Evolutionary conservation across 2,113 vertebrate genomes (phyloP).

Genomic region (Sakesphorus luctuosus): DNA sequence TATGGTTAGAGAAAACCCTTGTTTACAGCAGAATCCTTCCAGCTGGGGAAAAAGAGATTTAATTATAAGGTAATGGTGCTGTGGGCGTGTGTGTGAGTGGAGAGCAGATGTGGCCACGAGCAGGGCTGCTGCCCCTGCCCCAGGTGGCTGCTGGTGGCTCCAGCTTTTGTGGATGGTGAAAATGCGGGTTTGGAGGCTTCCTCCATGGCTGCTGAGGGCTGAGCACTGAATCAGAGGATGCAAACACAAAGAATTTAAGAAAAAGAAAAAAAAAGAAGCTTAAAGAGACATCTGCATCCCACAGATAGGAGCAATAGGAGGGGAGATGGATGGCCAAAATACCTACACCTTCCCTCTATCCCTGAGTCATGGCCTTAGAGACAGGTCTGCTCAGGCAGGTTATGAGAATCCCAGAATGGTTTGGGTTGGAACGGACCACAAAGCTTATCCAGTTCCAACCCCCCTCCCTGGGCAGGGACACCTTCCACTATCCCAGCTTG

Average conservation of each 20-base stretch:
- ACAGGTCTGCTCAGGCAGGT: neutral
- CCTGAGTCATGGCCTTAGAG: neutral
- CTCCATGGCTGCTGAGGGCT: fast-evolving
- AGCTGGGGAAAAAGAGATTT: neutral
- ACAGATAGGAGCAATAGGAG: neutral
- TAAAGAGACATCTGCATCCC: neutral
- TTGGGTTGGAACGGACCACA: neutral
- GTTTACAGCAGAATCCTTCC: constrained; percentile 39
- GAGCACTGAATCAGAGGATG: neutral
- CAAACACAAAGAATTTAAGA: fast-evolving
- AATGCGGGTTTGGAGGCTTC: neutral
- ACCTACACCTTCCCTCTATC: neutral
- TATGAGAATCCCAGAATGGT: neutral
- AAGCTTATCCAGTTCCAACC: fast-evolving
- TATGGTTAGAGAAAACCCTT: constrained; percentile 47
- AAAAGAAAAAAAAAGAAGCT: neutral
- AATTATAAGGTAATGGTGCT: constrained; percentile 22
- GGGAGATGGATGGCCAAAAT: neutral
- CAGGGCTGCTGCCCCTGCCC: neutral
- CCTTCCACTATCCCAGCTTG: fast-evolving
- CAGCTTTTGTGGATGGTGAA: neutral
- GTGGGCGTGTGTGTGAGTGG: neutral
- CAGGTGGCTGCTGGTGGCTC: neutral
- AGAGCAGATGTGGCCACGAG: neutral
- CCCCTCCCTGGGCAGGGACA: neutral